phyloP scores from a whole-genome alignment of 64 coral and sea anemone species.

The Anthopleura sola region DNA sequence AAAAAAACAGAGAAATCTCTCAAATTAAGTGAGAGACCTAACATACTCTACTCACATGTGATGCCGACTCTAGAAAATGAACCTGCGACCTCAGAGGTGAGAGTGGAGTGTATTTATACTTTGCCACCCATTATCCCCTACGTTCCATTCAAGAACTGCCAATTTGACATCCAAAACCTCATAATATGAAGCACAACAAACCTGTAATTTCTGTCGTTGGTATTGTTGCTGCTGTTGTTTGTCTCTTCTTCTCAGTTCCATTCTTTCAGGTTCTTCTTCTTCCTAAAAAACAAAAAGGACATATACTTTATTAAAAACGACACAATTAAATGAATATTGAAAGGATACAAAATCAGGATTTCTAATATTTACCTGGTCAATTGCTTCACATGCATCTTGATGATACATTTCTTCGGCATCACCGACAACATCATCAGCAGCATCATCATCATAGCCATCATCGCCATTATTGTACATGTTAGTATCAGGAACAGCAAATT shows the following conservation, averaged over 20 bases:
- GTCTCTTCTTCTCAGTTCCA: conserved; percentile 44
- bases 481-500: background rate
- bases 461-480: conserved; percentile 21
- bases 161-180: too few relatives aligned
- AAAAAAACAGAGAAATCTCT: too few relatives aligned
- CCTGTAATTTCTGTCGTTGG: conserved; percentile 6
- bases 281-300: background rate
- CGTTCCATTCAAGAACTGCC: too few relatives aligned
- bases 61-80: too few relatives aligned
- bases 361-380: conserved; percentile 16
- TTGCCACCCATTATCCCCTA: too few relatives aligned
- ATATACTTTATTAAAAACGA: background rate
- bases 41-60: too few relatives aligned
- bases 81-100: too few relatives aligned
- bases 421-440: background rate
- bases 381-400: background rate
- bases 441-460: conserved; percentile 32
- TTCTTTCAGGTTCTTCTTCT: conserved; percentile 15
- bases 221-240: background rate
- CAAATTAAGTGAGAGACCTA: too few relatives aligned
- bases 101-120: too few relatives aligned
- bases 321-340: background rate
- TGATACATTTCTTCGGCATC: background rate
- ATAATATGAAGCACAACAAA: background rate
- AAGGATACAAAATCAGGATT: background rate